phyloP scores from a whole-genome alignment of 2,113 vertebrate genomes.

The Canis aureus region DNA sequence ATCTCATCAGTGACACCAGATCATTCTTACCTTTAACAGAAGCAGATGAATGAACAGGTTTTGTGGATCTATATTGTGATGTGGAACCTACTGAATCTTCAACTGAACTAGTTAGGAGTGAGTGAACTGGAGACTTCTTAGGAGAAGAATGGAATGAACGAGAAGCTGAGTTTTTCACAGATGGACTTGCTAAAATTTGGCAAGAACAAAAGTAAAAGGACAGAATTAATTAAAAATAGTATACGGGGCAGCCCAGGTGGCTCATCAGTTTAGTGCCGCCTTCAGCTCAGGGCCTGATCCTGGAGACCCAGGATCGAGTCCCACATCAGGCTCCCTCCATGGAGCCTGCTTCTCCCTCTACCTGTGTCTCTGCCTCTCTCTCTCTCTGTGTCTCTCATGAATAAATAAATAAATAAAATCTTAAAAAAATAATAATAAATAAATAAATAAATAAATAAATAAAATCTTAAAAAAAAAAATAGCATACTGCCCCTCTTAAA shows the following conservation, averaged over 20 bases:
- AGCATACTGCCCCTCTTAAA: neutral
- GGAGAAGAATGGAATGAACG: constrained; percentile 78
- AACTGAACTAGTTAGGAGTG: constrained; percentile 87
- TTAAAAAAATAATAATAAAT: no score
- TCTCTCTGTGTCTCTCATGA: no score
- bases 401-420: no score
- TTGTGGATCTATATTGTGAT: neutral
- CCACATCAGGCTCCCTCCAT: no score
- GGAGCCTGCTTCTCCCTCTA: no score
- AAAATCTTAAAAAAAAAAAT: neutral
- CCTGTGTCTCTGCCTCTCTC: no score
- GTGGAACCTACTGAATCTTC: constrained; percentile 67
- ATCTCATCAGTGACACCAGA: neutral
- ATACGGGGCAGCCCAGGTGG: no score
- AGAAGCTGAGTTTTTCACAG: constrained; percentile 73
- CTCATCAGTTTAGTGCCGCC: no score
- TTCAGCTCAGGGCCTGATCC: no score
- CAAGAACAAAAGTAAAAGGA: constrained; percentile 60
- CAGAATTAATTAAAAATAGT: constrained; percentile 35
- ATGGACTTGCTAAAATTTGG: constrained; percentile 72
- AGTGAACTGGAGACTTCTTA: constrained; percentile 88
- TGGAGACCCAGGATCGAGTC: no score
- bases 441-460: no score
- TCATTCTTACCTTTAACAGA: constrained; percentile 63
- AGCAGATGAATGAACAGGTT: neutral